phyloP scores from a whole-genome alignment of 1,140 invertebrate genomes.

The Drosophila truncata region DNA sequence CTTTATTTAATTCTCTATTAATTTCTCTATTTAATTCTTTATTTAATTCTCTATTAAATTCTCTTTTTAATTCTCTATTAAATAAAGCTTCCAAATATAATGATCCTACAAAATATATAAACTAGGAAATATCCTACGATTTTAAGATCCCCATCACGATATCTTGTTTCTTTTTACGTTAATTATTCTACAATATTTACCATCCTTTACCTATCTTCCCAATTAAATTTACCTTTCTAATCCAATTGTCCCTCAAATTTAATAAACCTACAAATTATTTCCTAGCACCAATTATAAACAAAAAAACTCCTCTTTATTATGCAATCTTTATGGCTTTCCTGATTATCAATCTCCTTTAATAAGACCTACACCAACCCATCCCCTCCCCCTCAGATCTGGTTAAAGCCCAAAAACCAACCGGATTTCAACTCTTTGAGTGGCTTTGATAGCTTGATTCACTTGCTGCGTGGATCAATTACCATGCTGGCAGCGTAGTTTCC shows the following conservation, averaged over 20 bases:
- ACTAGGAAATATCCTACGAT: too few relatives aligned
- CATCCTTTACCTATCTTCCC: neutral
- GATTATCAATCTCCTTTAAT: constrained; percentile 15
- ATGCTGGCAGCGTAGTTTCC: constrained; percentile 48
- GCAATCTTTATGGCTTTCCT: constrained; percentile 6
- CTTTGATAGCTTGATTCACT: constrained; percentile 2
- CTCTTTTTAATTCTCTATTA: too few relatives aligned
- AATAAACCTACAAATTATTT: neutral
- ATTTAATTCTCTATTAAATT: too few relatives aligned
- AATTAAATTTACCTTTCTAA: neutral
- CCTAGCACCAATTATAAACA: neutral
- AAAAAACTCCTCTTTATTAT: constrained; percentile 1
- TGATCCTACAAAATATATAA: too few relatives aligned
- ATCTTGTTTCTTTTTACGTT: neutral
- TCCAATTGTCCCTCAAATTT: neutral
- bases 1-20: too few relatives aligned
- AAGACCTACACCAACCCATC: neutral
- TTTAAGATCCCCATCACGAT: too few relatives aligned
- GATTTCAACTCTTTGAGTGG: neutral
- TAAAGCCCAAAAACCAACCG: constrained; percentile 15
- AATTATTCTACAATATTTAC: neutral
- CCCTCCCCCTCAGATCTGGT: neutral
- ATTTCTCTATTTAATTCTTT: too few relatives aligned
- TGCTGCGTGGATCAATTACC: constrained; percentile 34
- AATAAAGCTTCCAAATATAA: too few relatives aligned